Base-by-base conservation (phyloP, 2,113 vertebrate genomes). In the Eleginops maclovinus region DNA sequence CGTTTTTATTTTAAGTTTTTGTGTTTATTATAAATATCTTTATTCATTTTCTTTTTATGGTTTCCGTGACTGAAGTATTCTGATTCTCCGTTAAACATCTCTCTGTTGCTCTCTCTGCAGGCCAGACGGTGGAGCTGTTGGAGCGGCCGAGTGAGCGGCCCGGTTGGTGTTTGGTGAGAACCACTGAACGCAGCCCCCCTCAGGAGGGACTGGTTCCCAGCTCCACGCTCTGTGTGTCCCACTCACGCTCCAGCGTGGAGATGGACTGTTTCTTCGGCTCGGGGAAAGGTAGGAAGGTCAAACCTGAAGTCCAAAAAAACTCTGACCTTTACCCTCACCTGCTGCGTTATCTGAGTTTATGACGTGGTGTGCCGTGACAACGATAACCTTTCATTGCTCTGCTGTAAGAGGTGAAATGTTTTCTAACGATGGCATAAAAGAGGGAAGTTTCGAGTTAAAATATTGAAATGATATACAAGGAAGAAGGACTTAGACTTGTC, bases 251-350 rank as follows among this genome's bases (percentile, higher is more conserved):
- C 94, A 99, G 98, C 0, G 96, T 99, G 86, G 98, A 99, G 92
- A 99, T 99, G 97, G 98, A 99, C 90, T 98, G 97, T 87, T 99
- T 99, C 95, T 99, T 98, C 91, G 92, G 95, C 47, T 88, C 97
- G 54, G 97, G 96, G 91, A 99, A 98, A 99, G 98, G 98, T 99
- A 97, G 71, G 90, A 88, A 16, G 6, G 21, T 14, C 26, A 8
- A 19, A 31, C 10, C 49, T 13, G 1, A 43, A 17, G n/a, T 26
- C 16, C 15, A 15, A 0, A 49, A 36, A 36, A 8, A 36, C 31
- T 36, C 31, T 36, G 31, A 8, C 31, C 31, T 13, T 2, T 8
- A 24, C 31, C 21, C 19, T 21, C 10, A 17, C 9, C 44, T 41
- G 14, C 61, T 11, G 43, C 2, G 13, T 13, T 41, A 22, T 55